Evolutionary conservation across 2,113 vertebrate species (phyloP), one percentile per base, ranked within the genome.

Genomic region (Bubo bubo): DNA sequence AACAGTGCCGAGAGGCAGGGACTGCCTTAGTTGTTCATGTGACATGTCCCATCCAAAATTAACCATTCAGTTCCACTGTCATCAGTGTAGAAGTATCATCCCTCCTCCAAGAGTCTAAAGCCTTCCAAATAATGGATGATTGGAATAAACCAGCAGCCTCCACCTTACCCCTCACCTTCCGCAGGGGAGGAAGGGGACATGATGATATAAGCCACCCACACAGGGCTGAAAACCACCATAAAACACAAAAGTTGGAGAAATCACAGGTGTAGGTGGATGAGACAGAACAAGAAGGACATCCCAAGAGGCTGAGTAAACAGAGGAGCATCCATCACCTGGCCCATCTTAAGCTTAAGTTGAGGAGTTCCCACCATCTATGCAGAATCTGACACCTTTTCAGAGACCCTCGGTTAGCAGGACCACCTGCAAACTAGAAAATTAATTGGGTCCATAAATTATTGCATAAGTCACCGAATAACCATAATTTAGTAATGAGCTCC

Each of bases 21-120:
- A 26, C 35, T 56, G 80, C 43, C 72, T 20, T 0, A 1, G 56
- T 0, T 39, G 32, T 2, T 43, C 37, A 5, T 1, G 8, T 0
- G 2, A 53, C 27, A 3, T 0, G 9, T 9, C 27, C 19, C 19
- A 6, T 18, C 60, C 72, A 27, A 72, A 94, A 84, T 37, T 1
- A 58, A 59, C 10, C 8, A 5, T 7, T 45, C 16, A 0, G 30
- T 34, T 60, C 34, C 47, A 47, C 7, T 1, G 10, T 4, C 2
- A 0, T 5, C 18, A 0, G 4, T 64, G 84, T 0, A n/a, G 82
- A 59, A 32, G 37, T 4, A 9, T 21, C 30, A 35, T 1, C 12
- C 30, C 34, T 13, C 12, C 21, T 83, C 12, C 0, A 1, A 39
- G 52, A 32, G 35, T 4, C 16, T 26, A 27, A 71, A 39, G 7